A percentile compares a stretch with the other conserved stretches of the same genome.
Conservation (phyloP, 2,888 invertebrate genomes). For the Nemotelus pantherinus region DNA sequence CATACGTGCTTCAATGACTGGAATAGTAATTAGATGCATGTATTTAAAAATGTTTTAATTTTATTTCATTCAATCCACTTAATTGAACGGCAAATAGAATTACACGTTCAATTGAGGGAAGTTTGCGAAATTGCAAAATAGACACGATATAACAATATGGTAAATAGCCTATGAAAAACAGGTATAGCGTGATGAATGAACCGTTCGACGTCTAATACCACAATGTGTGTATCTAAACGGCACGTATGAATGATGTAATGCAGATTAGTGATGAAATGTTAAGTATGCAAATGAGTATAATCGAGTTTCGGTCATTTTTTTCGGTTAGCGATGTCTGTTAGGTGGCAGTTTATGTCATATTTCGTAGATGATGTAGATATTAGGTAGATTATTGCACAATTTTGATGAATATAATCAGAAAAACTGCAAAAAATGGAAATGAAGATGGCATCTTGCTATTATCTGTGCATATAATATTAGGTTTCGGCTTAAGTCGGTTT, state of each 20-base stretch:
- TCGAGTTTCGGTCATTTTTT: no score
- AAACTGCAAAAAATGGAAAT: no score
- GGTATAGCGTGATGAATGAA: background rate
- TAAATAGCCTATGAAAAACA: background rate
- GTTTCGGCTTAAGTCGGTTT: no score
- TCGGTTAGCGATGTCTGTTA: no score
- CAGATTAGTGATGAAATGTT: background rate
- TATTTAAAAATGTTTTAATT: constrained; percentile 14
- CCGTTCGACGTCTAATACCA: background rate
- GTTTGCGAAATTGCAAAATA: background rate
- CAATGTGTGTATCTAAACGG: constrained; percentile 14
- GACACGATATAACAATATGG: background rate
- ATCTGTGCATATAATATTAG: no score
- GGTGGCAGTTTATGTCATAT: no score
- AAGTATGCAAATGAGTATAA: constrained; percentile 11
- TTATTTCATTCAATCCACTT: constrained; percentile 16
- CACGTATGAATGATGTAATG: constrained; percentile 22
- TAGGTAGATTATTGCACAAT: no score
- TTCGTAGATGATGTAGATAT: no score
- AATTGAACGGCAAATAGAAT: constrained; percentile 28
- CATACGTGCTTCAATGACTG: background rate
- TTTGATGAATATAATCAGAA: no score
- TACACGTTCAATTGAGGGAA: background rate
- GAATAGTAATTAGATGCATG: constrained; percentile 7
- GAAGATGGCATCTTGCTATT: no score